A percentile compares a stretch with the other conserved stretches of the same genome.
These are phyloP conservation scores for Platysteira castanea DNA, from an alignment of 2,113 vertebrate species.

Conservation along the genomic window DNA sequence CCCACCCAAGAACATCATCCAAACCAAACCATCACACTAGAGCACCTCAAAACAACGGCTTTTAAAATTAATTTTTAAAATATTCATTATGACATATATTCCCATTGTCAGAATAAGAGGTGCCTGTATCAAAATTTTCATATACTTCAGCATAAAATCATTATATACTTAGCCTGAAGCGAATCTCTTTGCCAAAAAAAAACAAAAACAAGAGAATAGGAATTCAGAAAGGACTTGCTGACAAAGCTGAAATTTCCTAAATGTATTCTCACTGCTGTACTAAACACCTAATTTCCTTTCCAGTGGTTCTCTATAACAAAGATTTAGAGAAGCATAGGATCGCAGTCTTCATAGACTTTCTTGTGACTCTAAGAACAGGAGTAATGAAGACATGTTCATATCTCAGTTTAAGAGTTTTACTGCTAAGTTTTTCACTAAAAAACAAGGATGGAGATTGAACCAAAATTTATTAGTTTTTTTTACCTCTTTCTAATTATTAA, in stretches of 20 bases:
- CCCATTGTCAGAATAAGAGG: not conserved
- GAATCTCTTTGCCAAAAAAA: not conserved
- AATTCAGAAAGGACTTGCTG: not conserved
- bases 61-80: not conserved
- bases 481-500: not conserved
- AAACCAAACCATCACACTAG: fast-evolving
- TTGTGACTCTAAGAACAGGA: not conserved
- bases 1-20: fast-evolving
- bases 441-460: not conserved
- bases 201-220: not conserved
- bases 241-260: not conserved
- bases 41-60: not conserved
- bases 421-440: not conserved
- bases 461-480: not conserved
- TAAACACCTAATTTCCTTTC: not conserved
- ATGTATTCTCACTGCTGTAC: not conserved
- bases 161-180: not conserved
- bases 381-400: not conserved
- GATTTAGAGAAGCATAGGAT: not conserved
- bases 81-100: not conserved
- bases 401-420: not conserved
- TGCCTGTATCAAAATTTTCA: not conserved
- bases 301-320: not conserved
- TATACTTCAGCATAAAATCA: not conserved
- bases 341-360: not conserved